These are phyloP conservation scores for Megaceryle maxima DNA, from an alignment of 2,113 vertebrate genomes.

Conservation along the genomic window DNA sequence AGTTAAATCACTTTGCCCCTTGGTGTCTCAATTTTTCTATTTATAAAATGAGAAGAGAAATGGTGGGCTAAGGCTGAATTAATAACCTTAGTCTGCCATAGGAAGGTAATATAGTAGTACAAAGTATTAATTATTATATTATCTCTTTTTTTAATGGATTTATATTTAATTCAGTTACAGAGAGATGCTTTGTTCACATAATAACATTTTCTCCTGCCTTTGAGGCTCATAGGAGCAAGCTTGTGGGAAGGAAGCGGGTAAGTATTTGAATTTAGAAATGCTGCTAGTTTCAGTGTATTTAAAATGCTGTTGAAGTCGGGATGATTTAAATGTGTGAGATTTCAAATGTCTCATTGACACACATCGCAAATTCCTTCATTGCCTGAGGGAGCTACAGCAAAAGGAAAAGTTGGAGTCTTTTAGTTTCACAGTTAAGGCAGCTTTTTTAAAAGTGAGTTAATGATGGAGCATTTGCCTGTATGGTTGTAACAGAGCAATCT, in stretches of 20 bases:
- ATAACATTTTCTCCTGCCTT: constrained; percentile 56
- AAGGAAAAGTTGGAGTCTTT: constrained; percentile 62
- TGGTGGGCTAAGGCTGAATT: not conserved
- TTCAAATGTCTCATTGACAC: constrained; percentile 75
- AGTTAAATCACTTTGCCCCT: not conserved
- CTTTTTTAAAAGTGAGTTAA: constrained; percentile 62
- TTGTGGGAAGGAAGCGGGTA: constrained; percentile 55
- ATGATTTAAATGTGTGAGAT: constrained; percentile 73
- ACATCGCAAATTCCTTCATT: constrained; percentile 69
- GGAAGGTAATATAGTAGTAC: constrained; percentile 47
- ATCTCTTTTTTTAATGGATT: constrained; percentile 42
- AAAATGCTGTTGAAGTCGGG: constrained; percentile 71
- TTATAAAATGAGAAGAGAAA: constrained; percentile 31
- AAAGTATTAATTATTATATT: constrained; percentile 61
- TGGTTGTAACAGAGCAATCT: constrained; percentile 65
- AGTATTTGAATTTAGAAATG: constrained; percentile 71
- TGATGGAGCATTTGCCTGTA: constrained; percentile 64
- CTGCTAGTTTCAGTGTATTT: constrained; percentile 64
- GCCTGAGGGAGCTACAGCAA: constrained; percentile 68
- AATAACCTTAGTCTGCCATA: constrained; percentile 24
- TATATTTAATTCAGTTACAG: constrained; percentile 56
- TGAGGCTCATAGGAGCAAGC: constrained; percentile 52
- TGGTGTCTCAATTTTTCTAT: not conserved
- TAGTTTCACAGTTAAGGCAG: constrained; percentile 58
- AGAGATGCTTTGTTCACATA: not conserved